Base-by-base conservation (phyloP, 2,888 invertebrate genomes). In the Drosophila niveifrons region DNA sequence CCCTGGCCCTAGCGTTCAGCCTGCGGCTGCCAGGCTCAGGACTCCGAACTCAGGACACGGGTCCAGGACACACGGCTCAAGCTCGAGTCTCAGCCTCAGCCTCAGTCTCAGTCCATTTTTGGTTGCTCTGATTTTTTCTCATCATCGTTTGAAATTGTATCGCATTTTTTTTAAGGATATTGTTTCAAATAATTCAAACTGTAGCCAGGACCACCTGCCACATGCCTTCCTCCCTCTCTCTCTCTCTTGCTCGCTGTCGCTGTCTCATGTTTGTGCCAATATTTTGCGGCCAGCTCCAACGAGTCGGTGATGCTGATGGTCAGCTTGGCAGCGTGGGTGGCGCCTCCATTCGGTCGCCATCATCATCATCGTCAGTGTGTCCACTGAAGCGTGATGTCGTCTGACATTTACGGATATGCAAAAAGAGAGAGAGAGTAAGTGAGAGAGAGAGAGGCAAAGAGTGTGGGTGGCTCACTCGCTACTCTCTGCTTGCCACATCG, bases 181-280 rank as follows among this genome's bases (percentile, higher is more conserved):
- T 89, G 88, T 88, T 86, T 86, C 90, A 86, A 86, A 86, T 86
- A 89, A 89, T 89, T 89, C 87, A 83, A 89, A 77, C 78, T 78
- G 68, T 72, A 64, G 75, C 80, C 55, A 53, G 55, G 58, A 77
- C 72, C 17, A 39, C 57, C 46, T 41, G 28, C 68, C 36, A 15
- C 39, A 17, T 8, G 9, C 34, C 28, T 39, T 18, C 2, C 56
- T 2, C 1, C 39, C 3, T 11, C 23, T 1, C 9, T 28, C 28
- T 3, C 47, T 4, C n/a, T 17, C 11, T 11, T n/a, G 1, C 11
- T 46, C 41, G 9, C 51, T 13, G 23, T 13, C 11, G 8, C 6
- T 50, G n/a, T 55, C 68, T 72, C 75, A 75, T 87, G 87, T 70
- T 75, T 78, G 84, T 69, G 88, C 88, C 83, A 84, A 84, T 84